Evolutionary conservation across 2,113 vertebrate species (phyloP).

Genomic region (Lophotis ruficrista): DNA sequence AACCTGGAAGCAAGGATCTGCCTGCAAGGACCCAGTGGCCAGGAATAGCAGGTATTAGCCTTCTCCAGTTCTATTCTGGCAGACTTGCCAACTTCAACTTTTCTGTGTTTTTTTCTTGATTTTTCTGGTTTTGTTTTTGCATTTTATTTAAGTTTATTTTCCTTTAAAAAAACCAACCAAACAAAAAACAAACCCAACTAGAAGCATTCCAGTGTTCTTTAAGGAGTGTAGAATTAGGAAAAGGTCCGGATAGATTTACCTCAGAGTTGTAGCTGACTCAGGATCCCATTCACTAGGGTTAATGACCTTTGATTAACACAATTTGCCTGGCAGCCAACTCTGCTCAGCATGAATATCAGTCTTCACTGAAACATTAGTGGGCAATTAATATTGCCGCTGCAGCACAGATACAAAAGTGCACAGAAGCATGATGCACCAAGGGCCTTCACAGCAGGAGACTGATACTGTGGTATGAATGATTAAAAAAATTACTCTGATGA

Average conservation of each 20-base stretch:
- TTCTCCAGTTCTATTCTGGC: not conserved
- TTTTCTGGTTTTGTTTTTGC: not conserved
- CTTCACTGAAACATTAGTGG: not conserved
- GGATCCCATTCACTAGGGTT: not conserved
- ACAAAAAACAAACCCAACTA: too few species aligned
- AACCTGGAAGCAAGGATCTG: not conserved
- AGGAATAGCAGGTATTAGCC: not conserved
- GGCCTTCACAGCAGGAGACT: not conserved
- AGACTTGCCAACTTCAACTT: not conserved
- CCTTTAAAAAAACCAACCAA: too few species aligned
- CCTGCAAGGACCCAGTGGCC: not conserved
- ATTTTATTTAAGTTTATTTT: not conserved
- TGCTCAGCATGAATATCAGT: not conserved
- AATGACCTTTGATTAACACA: constrained; percentile 12
- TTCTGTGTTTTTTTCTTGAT: not conserved
- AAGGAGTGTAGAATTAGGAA: not conserved
- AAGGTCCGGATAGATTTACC: not conserved
- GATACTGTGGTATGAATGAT: not conserved
- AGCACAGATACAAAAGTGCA: not conserved
- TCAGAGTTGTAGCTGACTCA: not conserved
- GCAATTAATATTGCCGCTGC: not conserved
- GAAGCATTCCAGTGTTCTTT: not conserved
- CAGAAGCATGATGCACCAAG: not conserved
- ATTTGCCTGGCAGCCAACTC: not conserved
- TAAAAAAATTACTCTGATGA: not conserved